Base-by-base conservation (phyloP, 2,113 vertebrate species). In the Pachypanchax playfairii region DNA sequence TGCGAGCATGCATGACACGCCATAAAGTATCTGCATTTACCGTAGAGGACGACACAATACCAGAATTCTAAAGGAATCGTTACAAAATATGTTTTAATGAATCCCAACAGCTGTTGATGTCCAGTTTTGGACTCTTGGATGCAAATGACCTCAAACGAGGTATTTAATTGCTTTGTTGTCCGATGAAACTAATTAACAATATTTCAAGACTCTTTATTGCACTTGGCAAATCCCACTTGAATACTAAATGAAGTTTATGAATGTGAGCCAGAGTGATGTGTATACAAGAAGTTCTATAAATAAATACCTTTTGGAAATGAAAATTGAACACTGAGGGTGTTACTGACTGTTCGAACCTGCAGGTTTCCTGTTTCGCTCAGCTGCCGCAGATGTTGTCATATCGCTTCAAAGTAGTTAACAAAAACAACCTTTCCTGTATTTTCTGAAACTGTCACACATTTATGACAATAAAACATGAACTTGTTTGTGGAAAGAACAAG, bases 1-100 rank as follows among this genome's bases (percentile, higher is more conserved):
- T 60, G 53, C 29, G 1, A 65, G 66, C 61, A 65, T 70, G 77
- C 73, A 70, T 72, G 42, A 76, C 41, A 70, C 57, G 22, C 20
- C 25, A 18, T 28, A n/a, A 41, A 53, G 3, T 46, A 44, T 35
- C 35, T 54, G 50, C 43, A 64, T 31, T 25, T 39, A 22, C 18
- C 60, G 39, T 62, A 65, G 35, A 38, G 64, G 59, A 38, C n/a
- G 26, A 64, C 42, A 26, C 7, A 52, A 7, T n/a, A 42, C 9
- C 7, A 42, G n/a, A 29, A 7, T n/a, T 31, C 9, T 4, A 42
- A 13, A 29, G 8, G 15, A 54, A 24, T 56, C 22, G 3, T 56
- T 5, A 18, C 18, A 48, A 15, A 48, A 48, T 5, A 4, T 29
- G 4, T 31, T 35, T 38, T 38, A 48, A 55, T n/a, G 39, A 29